Base-by-base conservation (phyloP, 2,888 invertebrate genomes). In the Bursaphelenchus okinawaensis region DNA sequence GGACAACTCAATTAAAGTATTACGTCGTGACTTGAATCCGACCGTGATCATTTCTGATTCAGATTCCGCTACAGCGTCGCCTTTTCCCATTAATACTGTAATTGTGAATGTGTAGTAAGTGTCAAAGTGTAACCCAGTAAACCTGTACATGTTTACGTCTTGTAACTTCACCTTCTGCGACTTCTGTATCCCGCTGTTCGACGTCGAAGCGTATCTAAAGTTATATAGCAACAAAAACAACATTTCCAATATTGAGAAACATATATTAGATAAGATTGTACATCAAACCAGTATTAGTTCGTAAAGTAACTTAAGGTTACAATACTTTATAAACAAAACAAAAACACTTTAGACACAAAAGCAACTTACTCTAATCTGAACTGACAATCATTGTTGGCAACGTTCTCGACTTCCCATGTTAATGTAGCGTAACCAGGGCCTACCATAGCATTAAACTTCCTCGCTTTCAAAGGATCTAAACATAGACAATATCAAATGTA, bases 81-180 rank as follows among this genome's bases (percentile, higher is more conserved):
- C 78, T 1, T 66, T 24, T 40, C 79, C 79, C 79, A 79, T 79
- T 29, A 79, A 75, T 7, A 80, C 80, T 6, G 72, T 77, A 63
- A 79, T 78, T 1, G 80, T 80, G 66, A 80, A 80, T 20, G 80
- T 80, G 67, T 80, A 80, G 66, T 78, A 80, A 8, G 76, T 75
- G 62, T 80, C 78, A 8, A 74, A 62, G 27, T 77, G 68, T 8
- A 80, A 68, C 9, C 63, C 71, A n/a, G 70, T 70, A 65, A 80
- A 80, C 31, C 76, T 69, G 64, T 79, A 71, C 19, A 70, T 64
- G 60, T 69, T 72, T 12, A 68, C 71, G 12, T 78, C 75, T 63
- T 75, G 75, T 55, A 79, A 57, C 51, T 77, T 73, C 8, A 79
- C 76, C 1, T 73, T 72, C 28, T 68, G 61, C 22, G 66, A 55